Conservation (phyloP, 2,113 vertebrate genomes). For the Pterophyllum scalare region DNA sequence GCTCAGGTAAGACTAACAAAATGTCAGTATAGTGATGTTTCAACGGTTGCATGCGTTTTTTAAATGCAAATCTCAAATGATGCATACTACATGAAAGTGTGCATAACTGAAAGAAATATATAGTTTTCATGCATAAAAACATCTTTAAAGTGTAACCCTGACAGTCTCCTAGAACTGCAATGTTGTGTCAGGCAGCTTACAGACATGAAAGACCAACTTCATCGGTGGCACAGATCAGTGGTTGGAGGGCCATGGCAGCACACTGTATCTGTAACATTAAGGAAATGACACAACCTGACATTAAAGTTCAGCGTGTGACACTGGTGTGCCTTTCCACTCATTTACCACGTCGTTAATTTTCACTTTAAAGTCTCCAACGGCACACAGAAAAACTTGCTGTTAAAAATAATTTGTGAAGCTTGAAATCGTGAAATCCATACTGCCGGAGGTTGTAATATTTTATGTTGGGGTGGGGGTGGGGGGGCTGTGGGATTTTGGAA, state of each 20-base stretch:
- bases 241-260: background rate
- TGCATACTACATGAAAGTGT: background rate
- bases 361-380: constrained; percentile 36
- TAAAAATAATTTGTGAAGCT: constrained; percentile 49
- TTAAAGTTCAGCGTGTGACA: constrained; percentile 43
- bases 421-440: constrained; percentile 50
- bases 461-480: background rate
- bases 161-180: background rate
- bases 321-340: constrained; percentile 45
- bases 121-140: background rate
- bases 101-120: background rate
- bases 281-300: constrained; percentile 47
- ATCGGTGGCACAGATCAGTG: constrained; percentile 27
- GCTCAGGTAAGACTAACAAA: no score
- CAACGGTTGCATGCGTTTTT: background rate
- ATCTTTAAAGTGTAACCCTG: background rate
- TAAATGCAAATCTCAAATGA: background rate
- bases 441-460: constrained; percentile 19
- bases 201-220: constrained; percentile 9
- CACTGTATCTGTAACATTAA: constrained; percentile 17
- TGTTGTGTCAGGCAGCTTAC: background rate
- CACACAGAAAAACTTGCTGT: constrained; percentile 16
- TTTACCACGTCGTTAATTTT: constrained; percentile 61
- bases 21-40: background rate
- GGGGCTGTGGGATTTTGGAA: background rate